Percentiles rank a stretch among this genome's conserved stretches.
Conservation (phyloP, 1,140 invertebrate species). For the Neodiprion pinetum region DNA sequence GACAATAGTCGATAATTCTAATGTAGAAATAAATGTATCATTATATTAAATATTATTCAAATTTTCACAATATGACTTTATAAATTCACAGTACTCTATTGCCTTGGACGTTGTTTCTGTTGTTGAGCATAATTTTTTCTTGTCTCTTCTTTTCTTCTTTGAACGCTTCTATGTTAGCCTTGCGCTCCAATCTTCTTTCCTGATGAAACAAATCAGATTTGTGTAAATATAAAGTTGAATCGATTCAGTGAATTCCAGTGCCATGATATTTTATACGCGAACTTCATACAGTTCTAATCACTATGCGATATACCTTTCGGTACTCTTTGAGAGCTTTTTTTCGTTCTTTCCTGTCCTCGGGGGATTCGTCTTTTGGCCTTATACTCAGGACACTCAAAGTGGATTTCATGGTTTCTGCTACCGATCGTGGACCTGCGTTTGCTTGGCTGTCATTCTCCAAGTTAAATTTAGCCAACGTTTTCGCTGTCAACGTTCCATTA, state of each 20-base stretch:
- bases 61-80: not conserved
- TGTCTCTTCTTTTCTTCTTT: slow-evolving; percentile 87
- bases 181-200: slow-evolving; percentile 86
- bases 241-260: slow-evolving; percentile 15
- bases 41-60: not conserved
- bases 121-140: slow-evolving; percentile 79
- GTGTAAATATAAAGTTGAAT: not conserved
- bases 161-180: slow-evolving; percentile 85
- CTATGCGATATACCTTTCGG: slow-evolving; percentile 64
- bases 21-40: not conserved
- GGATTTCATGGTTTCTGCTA: slow-evolving; percentile 73
- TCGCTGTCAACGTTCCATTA: slow-evolving; percentile 69
- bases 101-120: slow-evolving; percentile 75
- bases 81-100: slow-evolving; percentile 68
- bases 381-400: slow-evolving; percentile 74
- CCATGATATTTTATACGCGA: slow-evolving; percentile 9
- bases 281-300: not conserved
- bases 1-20: not conserved
- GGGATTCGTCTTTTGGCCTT: slow-evolving; percentile 82
- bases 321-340: slow-evolving; percentile 86
- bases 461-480: slow-evolving; percentile 72
- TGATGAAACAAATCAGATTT: slow-evolving; percentile 35
- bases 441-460: slow-evolving; percentile 55
- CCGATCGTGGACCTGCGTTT: slow-evolving; percentile 59
- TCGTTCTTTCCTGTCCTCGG: slow-evolving; percentile 80